Evolutionary conservation across 2,888 invertebrate genomes (phyloP), one percentile per base, ranked within the genome.

Genomic region (Stenurella melanura): DNA sequence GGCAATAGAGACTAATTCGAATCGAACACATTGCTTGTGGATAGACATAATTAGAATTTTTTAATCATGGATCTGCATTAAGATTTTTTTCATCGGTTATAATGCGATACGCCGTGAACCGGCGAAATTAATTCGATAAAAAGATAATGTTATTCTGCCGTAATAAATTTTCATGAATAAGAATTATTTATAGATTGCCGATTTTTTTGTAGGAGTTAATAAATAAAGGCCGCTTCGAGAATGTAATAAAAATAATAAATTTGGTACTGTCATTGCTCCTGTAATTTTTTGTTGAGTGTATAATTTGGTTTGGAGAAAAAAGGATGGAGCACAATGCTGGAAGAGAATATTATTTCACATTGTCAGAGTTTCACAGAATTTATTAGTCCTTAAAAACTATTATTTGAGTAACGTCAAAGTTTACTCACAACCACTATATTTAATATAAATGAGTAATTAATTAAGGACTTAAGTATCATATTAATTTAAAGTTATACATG

Each of bases 31-130:
- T 50, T 50, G 50, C 50, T 50, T 12, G 50, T 50, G 15, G 50
- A 50, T 50, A 50, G 69, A 30, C 30, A 69, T 57, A 69, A 69
- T 69, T 69, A 69, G 57, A 69, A 69, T 58, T 69, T 69, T 54
- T 68, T 68, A 68, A 68, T 54, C 50, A n/a, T 19, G 56, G 54
- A 54, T 26, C 50, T 54, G 67, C 54, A 68, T 56, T 68, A 21
- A 26, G 54, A 26, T 26, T 54, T 68, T n/a, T 68, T 54, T 68
- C 50, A 26, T 30, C 56, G 50, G 17, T 17, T 26, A 54, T 19
- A n/a, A 68, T 26, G n/a, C 17, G 21, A 68, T 56, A 42, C 15
- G 67, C 67, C 56, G 67, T 21, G 15, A 38, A 18, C 19, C 30
- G 34, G 7, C 61, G 38, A 38, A 64, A 69, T 69, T 34, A 57